Conservation (phyloP, 2,888 invertebrate genomes). For the Pocota personata region DNA sequence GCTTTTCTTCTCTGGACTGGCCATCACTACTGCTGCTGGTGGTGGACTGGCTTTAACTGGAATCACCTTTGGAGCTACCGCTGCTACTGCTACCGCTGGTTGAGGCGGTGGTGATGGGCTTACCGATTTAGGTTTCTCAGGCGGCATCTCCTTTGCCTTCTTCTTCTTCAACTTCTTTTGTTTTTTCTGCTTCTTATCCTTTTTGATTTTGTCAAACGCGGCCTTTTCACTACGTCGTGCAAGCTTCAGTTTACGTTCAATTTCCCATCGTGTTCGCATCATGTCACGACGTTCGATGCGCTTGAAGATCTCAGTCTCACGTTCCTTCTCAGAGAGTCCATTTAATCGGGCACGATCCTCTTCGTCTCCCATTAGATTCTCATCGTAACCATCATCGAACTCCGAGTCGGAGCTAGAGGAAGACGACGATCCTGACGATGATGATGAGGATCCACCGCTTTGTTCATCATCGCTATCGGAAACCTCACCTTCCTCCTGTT, state of each 20-base stretch:
- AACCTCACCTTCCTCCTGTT: constrained; percentile 95
- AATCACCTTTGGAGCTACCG: constrained; percentile 40
- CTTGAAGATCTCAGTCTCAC: constrained; percentile 98
- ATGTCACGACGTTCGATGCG: constrained; percentile 97
- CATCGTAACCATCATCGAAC: constrained; percentile 98
- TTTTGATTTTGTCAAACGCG: constrained; percentile 81
- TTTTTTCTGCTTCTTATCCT: constrained; percentile 85
- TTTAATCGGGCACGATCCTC: constrained; percentile 95
- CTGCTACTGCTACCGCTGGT: constrained; percentile 35
- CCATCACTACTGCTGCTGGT: constrained; percentile 63
- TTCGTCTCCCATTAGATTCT: constrained; percentile 98
- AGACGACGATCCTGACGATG: constrained; percentile 76
- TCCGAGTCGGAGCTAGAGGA: constrained; percentile 89
- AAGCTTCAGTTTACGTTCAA: constrained; percentile 94
- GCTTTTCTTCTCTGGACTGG: constrained; percentile 73
- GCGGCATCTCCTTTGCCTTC: constrained; percentile 52
- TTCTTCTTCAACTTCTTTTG: constrained; percentile 77
- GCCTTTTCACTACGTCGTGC: constrained; percentile 90
- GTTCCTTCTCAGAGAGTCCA: constrained; percentile 97
- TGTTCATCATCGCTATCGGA: constrained; percentile 85
- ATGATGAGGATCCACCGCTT: constrained; percentile 82
- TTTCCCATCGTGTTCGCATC: constrained; percentile 97
- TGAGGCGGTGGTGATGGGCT: constrained; percentile 56
- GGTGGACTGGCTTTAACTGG: constrained; percentile 74
- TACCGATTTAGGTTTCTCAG: constrained; percentile 50